These are phyloP conservation scores for Smittia aterrima DNA, from an alignment of 2,888 invertebrate species.

Conservation along the genomic window DNA sequence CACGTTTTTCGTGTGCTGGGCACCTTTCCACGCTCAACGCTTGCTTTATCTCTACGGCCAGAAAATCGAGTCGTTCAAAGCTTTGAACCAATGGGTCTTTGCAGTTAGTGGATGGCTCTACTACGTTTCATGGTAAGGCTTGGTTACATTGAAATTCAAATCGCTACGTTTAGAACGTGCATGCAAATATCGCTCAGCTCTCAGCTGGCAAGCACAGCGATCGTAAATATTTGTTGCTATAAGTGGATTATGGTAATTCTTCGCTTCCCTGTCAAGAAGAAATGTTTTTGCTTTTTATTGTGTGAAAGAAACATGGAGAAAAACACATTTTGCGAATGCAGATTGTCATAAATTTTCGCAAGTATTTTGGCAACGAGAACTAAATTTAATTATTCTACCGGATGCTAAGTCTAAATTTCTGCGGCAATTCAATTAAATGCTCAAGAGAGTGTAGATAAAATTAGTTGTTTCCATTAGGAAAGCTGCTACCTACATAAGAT, in stretches of 20 bases:
- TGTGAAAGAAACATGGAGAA: background rate
- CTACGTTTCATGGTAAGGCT: constrained; percentile 64
- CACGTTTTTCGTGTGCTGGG: constrained; percentile 94
- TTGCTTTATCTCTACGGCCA: constrained; percentile 76
- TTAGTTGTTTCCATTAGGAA: no score
- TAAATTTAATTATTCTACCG: background rate
- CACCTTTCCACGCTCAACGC: constrained; percentile 91
- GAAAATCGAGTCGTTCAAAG: constrained; percentile 60
- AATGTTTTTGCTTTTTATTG: background rate
- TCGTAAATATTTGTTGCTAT: constrained; percentile 9
- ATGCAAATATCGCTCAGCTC: no score
- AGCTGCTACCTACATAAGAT: no score
- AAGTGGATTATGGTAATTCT: constrained; percentile 27
- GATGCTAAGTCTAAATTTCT: constrained; percentile 17
- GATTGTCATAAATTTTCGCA: background rate
- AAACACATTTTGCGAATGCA: constrained; percentile 2
- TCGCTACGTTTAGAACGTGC: no score
- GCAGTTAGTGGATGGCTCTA: constrained; percentile 77
- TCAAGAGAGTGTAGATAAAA: background rate
- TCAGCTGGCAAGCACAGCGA: background rate
- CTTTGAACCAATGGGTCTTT: constrained; percentile 76
- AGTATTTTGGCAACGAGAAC: background rate
- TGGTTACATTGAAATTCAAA: background rate
- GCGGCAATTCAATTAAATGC: constrained; percentile 34
- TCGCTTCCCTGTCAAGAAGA: background rate